Percentiles rank a stretch among this genome's conserved stretches.
phyloP scores from a whole-genome alignment of 2,113 vertebrate genomes.

The Salvelinus namaycush region DNA sequence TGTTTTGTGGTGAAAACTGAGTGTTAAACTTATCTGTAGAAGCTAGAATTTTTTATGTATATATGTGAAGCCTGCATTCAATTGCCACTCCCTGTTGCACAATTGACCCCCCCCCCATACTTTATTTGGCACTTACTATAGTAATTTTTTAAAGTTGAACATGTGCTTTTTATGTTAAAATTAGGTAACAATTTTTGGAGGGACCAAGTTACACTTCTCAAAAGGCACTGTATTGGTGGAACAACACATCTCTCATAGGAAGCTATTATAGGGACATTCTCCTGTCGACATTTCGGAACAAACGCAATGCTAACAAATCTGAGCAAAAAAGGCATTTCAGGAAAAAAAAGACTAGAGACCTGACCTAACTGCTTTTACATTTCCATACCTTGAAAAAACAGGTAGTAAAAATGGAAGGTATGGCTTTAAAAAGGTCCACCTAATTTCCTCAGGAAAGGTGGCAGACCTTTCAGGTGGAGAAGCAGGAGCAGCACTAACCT shows the following conservation, averaged over 20 bases:
- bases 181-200: too few relatives aligned
- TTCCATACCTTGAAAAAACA: constrained; percentile 51
- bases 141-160: too few relatives aligned
- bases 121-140: too few relatives aligned
- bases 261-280: constrained; percentile 50
- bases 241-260: neutral
- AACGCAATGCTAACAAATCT: constrained; percentile 15
- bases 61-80: too few relatives aligned
- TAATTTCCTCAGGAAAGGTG: constrained; percentile 41
- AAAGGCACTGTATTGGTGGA: too few relatives aligned
- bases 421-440: constrained; percentile 64
- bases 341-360: neutral
- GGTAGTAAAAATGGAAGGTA: constrained; percentile 47
- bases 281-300: constrained; percentile 35
- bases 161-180: too few relatives aligned
- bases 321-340: constrained; percentile 48
- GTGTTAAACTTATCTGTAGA: too few relatives aligned
- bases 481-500: constrained; percentile 57
- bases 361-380: constrained; percentile 4
- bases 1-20: too few relatives aligned
- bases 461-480: constrained; percentile 23
- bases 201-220: too few relatives aligned
- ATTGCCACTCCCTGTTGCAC: too few relatives aligned
- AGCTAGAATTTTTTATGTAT: too few relatives aligned
- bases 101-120: too few relatives aligned